Base-by-base conservation (phyloP, 2,888 invertebrate genomes). In the Vesta saturnalis region DNA sequence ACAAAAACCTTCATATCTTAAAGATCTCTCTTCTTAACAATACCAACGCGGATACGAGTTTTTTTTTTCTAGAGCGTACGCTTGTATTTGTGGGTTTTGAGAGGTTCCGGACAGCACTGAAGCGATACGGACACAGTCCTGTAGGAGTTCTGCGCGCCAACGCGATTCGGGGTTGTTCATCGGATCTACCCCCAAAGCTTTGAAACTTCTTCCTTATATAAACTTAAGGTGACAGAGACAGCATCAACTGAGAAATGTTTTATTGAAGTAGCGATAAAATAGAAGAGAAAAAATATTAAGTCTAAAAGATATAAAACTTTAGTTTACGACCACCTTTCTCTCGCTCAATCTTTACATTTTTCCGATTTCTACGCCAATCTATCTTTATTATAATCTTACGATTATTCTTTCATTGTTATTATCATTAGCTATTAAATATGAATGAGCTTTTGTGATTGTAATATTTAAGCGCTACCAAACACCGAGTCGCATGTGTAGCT, bases 81-180 rank as follows among this genome's bases (percentile, higher is more conserved):
- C 65, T 64, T 72, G 66, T 72, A 70, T 72, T 68, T 66, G 70
- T 63, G 64, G 71, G 69, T 64, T 67, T 72, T 69, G 71, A 69
- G 69, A 71, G 71, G 69, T 69, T 69, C 72, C 69, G 69, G 72
- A 70, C 72, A 67, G 72, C 62, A 71, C 70, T 71, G 71, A 69
- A 69, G 69, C 64, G 70, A 68, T 64, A 63, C 64, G 68, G 70
- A 70, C 64, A 65, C 60, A 67, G 73, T 66, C 69, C 68, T 68
- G 74, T 72, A 73, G 62, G 64, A 70, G 69, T 70, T 69, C 74
- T 71, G 69, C 73, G 74, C 76, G 73, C 74, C 73, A 76, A 77
- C 74, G 73, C 74, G 74, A 77, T 74, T 72, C 74, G 75, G 49
- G 65, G 54, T 61, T 22, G 70, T 70, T 70, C 70, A 67, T 70